These are phyloP conservation scores for Achatina immaculata DNA, from an alignment of 1,140 invertebrate species.

Conservation along the genomic window DNA sequence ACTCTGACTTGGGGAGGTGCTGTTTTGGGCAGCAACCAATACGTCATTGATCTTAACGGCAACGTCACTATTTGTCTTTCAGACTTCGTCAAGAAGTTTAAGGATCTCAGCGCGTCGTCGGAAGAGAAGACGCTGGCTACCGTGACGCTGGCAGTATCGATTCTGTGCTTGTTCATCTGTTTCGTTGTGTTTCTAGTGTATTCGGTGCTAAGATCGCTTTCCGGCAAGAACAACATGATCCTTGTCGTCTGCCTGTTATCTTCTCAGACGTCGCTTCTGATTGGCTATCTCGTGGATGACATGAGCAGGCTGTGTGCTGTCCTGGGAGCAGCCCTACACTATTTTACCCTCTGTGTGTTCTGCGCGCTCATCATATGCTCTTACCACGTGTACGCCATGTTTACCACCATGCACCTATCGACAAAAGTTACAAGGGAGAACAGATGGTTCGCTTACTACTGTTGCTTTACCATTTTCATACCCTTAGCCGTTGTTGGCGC, in stretches of 20 bases:
- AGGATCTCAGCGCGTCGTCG: neutral
- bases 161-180: conserved; percentile 4
- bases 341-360: conserved; percentile 21
- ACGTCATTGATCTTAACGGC: neutral
- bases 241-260: neutral
- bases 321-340: neutral
- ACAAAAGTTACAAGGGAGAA: neutral
- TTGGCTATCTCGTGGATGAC: conserved; percentile 15
- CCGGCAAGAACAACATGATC: conserved; percentile 33
- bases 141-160: conserved; percentile 14
- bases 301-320: neutral
- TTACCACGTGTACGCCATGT: conserved; percentile 29
- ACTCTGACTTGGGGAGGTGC: neutral
- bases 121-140: neutral
- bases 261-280: conserved; percentile 7
- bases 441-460: neutral
- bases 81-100: conserved; percentile 9
- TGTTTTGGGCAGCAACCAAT: neutral
- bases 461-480: neutral
- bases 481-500: neutral
- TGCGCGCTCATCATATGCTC: conserved; percentile 10
- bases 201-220: conserved; percentile 14
- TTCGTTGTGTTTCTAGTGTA: conserved; percentile 23
- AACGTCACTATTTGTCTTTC: conserved; percentile 28
- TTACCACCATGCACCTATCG: conserved; percentile 36